Percentiles rank a stretch among this genome's conserved stretches.
These are phyloP conservation scores for Polymixis lichenea DNA, from an alignment of 2,888 invertebrate genomes.

Conservation along the genomic window DNA sequence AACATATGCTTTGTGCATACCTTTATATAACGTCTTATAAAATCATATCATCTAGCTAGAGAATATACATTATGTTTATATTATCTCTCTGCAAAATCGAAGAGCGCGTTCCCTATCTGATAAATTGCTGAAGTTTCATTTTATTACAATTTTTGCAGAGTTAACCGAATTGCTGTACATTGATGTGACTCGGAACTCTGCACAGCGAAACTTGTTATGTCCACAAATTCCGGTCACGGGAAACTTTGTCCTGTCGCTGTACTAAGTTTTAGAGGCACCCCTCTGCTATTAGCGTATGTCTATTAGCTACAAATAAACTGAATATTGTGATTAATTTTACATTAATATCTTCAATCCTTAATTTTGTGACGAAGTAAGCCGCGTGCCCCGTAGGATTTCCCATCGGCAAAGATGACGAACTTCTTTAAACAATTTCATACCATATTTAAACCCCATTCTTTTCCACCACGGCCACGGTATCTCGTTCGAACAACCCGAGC, in stretches of 20 bases:
- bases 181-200: conserved; percentile 35
- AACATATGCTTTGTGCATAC: no score
- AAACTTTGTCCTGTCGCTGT: conserved; percentile 47
- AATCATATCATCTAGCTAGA: no score
- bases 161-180: conserved; percentile 22
- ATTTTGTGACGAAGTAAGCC: background rate
- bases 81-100: background rate
- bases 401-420: background rate
- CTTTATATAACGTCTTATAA: no score
- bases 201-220: conserved; percentile 45
- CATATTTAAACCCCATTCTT: no score
- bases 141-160: conserved; percentile 20
- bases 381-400: background rate
- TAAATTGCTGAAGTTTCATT: background rate
- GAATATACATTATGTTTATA: no score
- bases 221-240: conserved; percentile 46
- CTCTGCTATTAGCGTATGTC: conserved; percentile 23
- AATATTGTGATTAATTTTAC: background rate
- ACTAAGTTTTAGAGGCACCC: conserved; percentile 27
- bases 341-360: background rate
- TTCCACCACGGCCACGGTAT: no score
- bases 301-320: conserved; percentile 14
- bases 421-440: background rate
- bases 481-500: no score
- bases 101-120: background rate